Evolutionary conservation across 2,888 invertebrate species (phyloP).

Genomic region (Xylocampa areola): DNA sequence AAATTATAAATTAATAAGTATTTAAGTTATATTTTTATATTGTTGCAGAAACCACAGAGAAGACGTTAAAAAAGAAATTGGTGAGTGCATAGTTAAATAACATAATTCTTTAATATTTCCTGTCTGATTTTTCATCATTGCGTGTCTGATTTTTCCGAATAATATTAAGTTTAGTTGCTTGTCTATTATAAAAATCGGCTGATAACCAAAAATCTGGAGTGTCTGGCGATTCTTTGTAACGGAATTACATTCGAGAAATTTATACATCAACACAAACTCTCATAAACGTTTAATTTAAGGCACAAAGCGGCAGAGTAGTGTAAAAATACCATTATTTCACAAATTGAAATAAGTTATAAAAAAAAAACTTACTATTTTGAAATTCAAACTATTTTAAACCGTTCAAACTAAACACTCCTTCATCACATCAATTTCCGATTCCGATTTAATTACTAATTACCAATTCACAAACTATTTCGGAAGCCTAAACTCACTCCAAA

Average conservation of each 20-base stretch:
- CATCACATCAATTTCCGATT: neutral
- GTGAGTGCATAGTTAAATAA: constrained; percentile 32
- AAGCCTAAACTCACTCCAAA: neutral
- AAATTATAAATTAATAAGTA: neutral
- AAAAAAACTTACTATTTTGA: neutral
- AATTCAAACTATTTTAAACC: constrained; percentile 4
- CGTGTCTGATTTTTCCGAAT: neutral
- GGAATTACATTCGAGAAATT: too few relatives aligned
- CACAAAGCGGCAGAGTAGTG: too few relatives aligned
- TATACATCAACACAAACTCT: too few relatives aligned
- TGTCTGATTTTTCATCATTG: too few relatives aligned
- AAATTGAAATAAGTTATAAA: too few relatives aligned
- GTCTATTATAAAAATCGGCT: too few relatives aligned
- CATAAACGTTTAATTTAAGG: too few relatives aligned
- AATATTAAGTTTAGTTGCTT: too few relatives aligned
- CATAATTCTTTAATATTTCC: neutral
- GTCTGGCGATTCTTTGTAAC: too few relatives aligned
- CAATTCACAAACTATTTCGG: constrained; percentile 6
- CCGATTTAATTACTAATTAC: constrained; percentile 13
- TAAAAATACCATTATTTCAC: too few relatives aligned
- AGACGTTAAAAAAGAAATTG: neutral
- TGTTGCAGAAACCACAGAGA: constrained; percentile 27
- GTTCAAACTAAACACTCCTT: constrained; percentile 14
- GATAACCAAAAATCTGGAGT: too few relatives aligned
- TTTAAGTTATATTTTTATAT: constrained; percentile 2